Evolutionary conservation across 53 echinoderm and acorn worm genomes (phyloP).

Genomic region (Crossaster papposus): DNA sequence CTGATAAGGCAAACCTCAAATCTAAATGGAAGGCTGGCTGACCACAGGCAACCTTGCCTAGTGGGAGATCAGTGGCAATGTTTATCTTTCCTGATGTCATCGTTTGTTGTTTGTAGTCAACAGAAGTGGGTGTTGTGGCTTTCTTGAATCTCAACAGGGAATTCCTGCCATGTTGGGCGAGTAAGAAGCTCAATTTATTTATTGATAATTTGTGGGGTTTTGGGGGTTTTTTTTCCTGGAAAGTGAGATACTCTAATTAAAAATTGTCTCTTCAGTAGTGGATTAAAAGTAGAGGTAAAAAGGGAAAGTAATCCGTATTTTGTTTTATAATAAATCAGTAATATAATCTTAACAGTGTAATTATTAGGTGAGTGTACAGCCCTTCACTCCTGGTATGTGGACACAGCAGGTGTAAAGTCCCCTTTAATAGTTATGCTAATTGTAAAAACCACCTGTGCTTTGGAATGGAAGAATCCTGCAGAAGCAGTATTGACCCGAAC

Average conservation of each 20-base stretch:
- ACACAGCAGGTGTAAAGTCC: not conserved
- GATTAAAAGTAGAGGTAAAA: too few species aligned
- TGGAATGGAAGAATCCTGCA: constrained; percentile 15
- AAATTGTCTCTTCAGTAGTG: too few species aligned
- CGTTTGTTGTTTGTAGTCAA: not conserved
- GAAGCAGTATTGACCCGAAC: not conserved
- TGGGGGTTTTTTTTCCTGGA: too few species aligned
- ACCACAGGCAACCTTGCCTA: not conserved
- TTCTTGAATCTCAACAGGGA: too few species aligned
- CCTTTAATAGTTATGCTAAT: constrained; percentile 10
- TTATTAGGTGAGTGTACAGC: too few species aligned
- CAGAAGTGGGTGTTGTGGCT: not conserved
- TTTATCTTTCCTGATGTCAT: not conserved
- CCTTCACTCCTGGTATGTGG: not conserved
- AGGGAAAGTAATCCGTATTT: too few species aligned
- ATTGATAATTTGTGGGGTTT: too few species aligned
- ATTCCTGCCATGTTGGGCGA: too few species aligned
- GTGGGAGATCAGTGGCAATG: not conserved
- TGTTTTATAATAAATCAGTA: too few species aligned
- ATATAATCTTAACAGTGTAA: too few species aligned
- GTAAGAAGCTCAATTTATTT: too few species aligned
- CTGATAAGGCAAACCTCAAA: not conserved
- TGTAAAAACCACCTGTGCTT: constrained; percentile 39
- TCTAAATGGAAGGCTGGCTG: not conserved
- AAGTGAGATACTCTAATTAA: too few species aligned